Evolutionary conservation across 2,113 vertebrate genomes (phyloP).

Genomic region (Himantopus leucocephalus): DNA sequence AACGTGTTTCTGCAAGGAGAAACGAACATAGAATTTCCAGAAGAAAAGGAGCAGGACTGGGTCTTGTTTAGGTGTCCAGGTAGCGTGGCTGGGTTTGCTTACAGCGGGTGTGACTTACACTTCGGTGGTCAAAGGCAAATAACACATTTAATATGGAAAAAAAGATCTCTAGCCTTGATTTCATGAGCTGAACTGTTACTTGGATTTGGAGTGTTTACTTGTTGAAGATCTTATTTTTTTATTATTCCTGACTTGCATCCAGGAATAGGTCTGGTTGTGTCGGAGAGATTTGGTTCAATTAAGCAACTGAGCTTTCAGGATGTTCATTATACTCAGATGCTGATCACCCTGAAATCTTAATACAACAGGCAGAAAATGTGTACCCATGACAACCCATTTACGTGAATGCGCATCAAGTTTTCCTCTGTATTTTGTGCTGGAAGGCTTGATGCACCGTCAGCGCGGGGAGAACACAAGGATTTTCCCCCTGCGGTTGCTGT

Average conservation of each 20-base stretch:
- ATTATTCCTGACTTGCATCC: neutral
- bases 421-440: neutral
- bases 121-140: neutral
- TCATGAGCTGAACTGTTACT: neutral
- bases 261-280: neutral
- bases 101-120: neutral
- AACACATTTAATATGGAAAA: neutral
- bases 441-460: neutral
- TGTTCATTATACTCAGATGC: neutral
- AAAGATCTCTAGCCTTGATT: neutral
- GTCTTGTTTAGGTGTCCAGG: neutral
- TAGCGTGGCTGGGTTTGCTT: neutral
- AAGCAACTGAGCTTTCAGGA: neutral
- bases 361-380: neutral
- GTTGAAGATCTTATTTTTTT: neutral
- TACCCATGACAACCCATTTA: neutral
- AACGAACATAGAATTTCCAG: neutral
- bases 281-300: neutral
- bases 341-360: neutral
- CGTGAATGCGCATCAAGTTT: neutral
- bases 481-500: neutral
- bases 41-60: neutral
- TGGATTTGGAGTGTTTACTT: neutral
- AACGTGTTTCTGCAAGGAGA: neutral
- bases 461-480: fast-evolving